phyloP scores from a whole-genome alignment of 2,888 invertebrate genomes.

The Conistra vaccinii region DNA sequence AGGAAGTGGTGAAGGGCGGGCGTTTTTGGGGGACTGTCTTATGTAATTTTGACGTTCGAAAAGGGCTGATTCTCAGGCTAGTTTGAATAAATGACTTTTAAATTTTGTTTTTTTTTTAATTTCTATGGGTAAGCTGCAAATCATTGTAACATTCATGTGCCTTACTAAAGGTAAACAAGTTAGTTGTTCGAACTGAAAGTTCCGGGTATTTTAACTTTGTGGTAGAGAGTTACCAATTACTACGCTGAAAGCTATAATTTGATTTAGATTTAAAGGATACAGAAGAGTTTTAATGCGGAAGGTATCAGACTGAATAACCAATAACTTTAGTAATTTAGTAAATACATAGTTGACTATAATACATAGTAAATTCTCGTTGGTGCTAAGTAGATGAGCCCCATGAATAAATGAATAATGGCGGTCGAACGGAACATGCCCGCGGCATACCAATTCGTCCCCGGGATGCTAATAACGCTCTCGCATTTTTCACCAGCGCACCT shows the following conservation, averaged over 20 bases:
- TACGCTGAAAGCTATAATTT: constrained; percentile 24
- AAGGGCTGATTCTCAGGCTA: too few relatives aligned
- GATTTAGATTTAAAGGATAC: constrained; percentile 36
- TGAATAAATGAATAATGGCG: constrained; percentile 89
- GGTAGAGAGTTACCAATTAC: constrained; percentile 34
- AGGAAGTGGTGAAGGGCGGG: too few relatives aligned
- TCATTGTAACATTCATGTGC: constrained; percentile 28
- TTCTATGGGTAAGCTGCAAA: constrained; percentile 8
- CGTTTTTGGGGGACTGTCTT: too few relatives aligned
- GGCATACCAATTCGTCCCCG: constrained; percentile 87
- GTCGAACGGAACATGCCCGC: constrained; percentile 82
- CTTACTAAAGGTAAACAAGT: constrained; percentile 18
- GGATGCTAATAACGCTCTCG: constrained; percentile 86
- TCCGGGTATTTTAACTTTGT: constrained; percentile 35
- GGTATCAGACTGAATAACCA: constrained; percentile 23
- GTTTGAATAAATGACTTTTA: too few relatives aligned
- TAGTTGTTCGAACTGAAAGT: constrained; percentile 32
- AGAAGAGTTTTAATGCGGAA: constrained; percentile 18
- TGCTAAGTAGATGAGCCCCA: constrained; percentile 82
- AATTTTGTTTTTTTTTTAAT: too few relatives aligned
- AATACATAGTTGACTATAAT: constrained; percentile 69
- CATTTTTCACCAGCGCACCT: constrained; percentile 84
- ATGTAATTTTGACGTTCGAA: too few relatives aligned
- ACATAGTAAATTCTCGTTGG: constrained; percentile 74
- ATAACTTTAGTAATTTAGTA: constrained; percentile 37